Conservation (phyloP, 1,140 invertebrate genomes). For the Akabosia matsudoensis region DNA sequence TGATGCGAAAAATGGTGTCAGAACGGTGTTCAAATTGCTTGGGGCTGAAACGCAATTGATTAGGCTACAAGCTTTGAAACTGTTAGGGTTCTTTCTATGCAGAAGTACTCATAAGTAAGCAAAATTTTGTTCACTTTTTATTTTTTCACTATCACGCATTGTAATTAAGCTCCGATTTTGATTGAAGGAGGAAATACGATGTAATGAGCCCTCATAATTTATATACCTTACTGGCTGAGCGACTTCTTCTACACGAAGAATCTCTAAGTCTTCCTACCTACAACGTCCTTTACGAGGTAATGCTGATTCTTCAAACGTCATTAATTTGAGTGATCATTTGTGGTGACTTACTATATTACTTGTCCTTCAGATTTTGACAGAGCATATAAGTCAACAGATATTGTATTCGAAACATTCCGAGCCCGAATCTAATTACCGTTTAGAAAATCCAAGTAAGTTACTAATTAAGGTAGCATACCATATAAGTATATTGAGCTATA, state of each 20-base stretch:
- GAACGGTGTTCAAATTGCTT: conserved; percentile 94
- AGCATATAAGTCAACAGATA: conserved; percentile 93
- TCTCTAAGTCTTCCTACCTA: conserved; percentile 88
- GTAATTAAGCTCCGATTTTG: neutral
- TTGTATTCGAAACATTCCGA: conserved; percentile 85
- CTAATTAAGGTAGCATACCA: neutral
- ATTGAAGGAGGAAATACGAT: conserved; percentile 87
- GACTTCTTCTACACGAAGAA: conserved; percentile 83
- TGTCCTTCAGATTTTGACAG: conserved; percentile 76
- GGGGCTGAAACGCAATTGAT: conserved; percentile 93
- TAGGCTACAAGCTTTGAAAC: conserved; percentile 88
- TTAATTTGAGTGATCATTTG: neutral
- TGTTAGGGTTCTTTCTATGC: conserved; percentile 91
- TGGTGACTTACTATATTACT: conserved; percentile 11
- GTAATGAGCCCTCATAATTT: conserved; percentile 98
- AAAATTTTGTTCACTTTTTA: neutral
- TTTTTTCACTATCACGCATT: neutral
- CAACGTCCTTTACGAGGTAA: conserved; percentile 95
- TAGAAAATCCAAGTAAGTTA: conserved; percentile 92
- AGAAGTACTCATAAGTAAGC: conserved; percentile 90
- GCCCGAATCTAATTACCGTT: conserved; percentile 86
- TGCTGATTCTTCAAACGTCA: conserved; percentile 20
- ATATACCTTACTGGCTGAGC: conserved; percentile 90
- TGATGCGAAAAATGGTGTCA: conserved; percentile 92
- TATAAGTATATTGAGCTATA: neutral